Evolutionary conservation across 2,888 invertebrate genomes (phyloP).

Genomic region (Mellilla xanthometata): DNA sequence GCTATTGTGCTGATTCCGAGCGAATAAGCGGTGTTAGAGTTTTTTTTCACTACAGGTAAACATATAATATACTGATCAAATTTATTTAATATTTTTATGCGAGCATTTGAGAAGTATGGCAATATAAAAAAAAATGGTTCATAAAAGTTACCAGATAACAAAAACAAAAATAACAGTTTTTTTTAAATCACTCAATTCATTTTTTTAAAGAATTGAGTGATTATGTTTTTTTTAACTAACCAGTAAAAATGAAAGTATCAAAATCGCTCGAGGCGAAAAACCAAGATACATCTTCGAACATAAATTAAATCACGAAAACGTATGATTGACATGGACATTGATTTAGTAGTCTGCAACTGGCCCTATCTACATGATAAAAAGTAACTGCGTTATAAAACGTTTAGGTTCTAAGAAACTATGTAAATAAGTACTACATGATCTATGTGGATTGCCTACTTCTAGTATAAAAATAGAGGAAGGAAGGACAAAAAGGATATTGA

Average conservation of each 20-base stretch:
- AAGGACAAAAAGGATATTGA: not conserved
- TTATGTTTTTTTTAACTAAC: too few species aligned
- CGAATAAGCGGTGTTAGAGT: too few species aligned
- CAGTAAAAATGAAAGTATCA: constrained; percentile 12
- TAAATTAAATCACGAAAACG: constrained; percentile 19
- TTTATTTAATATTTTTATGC: too few species aligned
- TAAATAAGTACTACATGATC: not conserved
- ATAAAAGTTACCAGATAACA: too few species aligned
- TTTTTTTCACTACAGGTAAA: too few species aligned
- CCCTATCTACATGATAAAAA: not conserved
- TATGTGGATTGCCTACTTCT: too few species aligned
- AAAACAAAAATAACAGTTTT: too few species aligned
- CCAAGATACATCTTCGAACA: constrained; percentile 20
- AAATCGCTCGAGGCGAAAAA: constrained; percentile 20
- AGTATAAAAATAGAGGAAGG: constrained; percentile 23
- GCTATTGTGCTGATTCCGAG: too few species aligned
- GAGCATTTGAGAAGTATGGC: too few species aligned
- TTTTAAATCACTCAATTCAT: too few species aligned
- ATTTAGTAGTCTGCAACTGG: constrained; percentile 6
- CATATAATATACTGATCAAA: too few species aligned
- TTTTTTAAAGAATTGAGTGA: not conserved
- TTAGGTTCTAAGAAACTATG: not conserved
- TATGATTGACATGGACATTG: constrained; percentile 11
- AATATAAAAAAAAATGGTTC: too few species aligned
- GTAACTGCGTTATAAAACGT: not conserved